Percentiles rank a stretch among this genome's conserved stretches.
Evolutionary conservation across 2,797 vertebrate species (phyloP).

Genomic region (Anguilla marmorata): DNA sequence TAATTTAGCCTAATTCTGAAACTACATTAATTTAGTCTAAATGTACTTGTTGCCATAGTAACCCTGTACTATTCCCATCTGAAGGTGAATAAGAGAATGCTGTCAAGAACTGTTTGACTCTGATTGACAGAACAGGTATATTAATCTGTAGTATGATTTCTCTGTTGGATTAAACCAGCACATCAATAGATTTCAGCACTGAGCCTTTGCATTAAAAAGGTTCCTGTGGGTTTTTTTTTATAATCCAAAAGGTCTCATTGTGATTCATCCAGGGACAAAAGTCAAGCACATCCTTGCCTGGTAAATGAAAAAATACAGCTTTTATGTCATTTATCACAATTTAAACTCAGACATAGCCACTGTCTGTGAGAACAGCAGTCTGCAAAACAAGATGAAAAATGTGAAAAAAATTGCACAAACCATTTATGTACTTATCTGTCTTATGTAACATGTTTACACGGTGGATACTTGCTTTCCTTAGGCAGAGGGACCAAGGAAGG

Average conservation of each 20-base stretch:
- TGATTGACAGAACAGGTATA: slow-evolving; percentile 55
- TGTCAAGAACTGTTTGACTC: slow-evolving; percentile 37
- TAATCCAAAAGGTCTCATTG: slow-evolving; percentile 26
- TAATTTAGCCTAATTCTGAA: slow-evolving; percentile 34
- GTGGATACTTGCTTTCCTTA: not conserved
- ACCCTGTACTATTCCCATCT: slow-evolving; percentile 59
- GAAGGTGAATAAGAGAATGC: slow-evolving; percentile 55
- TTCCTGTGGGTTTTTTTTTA: slow-evolving; percentile 6
- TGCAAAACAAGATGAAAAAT: slow-evolving; percentile 30
- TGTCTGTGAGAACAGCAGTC: slow-evolving; percentile 42
- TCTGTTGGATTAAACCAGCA: slow-evolving; percentile 33
- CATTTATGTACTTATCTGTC: not conserved
- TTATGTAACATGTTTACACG: not conserved
- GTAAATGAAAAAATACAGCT: slow-evolving; percentile 36
- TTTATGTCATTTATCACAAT: slow-evolving; percentile 41
- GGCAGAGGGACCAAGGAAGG: not conserved
- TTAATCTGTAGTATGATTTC: slow-evolving; percentile 34
- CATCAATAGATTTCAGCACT: slow-evolving; percentile 25
- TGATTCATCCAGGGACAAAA: slow-evolving; percentile 46
- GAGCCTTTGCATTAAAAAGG: slow-evolving; percentile 8
- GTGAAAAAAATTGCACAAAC: slow-evolving; percentile 25
- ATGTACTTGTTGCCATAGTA: slow-evolving; percentile 70
- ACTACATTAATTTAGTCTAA: slow-evolving; percentile 60
- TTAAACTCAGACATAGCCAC: slow-evolving; percentile 12
- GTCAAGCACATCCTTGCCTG: slow-evolving; percentile 24